Percentiles rank a stretch among this genome's conserved stretches.
Conservation (phyloP, 1,140 invertebrate species). For the Diabrotica undecimpunctata region DNA sequence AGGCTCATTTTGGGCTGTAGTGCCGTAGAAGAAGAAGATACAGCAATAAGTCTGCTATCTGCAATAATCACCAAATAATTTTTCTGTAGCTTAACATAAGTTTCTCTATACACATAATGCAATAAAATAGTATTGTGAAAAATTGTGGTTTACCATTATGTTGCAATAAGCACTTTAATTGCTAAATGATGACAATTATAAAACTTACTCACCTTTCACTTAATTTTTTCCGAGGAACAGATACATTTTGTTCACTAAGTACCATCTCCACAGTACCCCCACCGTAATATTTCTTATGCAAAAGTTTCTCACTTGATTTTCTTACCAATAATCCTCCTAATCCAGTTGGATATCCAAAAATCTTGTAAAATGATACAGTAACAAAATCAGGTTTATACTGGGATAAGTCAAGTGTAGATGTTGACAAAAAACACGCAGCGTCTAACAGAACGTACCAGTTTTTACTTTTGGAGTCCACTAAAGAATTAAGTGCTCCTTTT, state of each 20-base stretch:
- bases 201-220: slow-evolving; percentile 63
- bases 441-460: slow-evolving; percentile 84
- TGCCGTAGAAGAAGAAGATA: too few relatives aligned
- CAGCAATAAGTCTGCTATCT: too few relatives aligned
- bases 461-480: slow-evolving; percentile 45
- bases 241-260: slow-evolving; percentile 64
- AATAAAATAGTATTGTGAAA: too few relatives aligned
- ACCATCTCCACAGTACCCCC: slow-evolving; percentile 87
- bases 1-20: too few relatives aligned
- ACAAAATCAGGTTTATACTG: slow-evolving; percentile 81
- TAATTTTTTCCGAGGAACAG: slow-evolving; percentile 63
- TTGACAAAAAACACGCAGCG: slow-evolving; percentile 79
- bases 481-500: slow-evolving; percentile 55
- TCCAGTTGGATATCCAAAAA: slow-evolving; percentile 97
- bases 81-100: too few relatives aligned
- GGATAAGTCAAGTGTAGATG: slow-evolving; percentile 73
- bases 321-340: slow-evolving; percentile 81
- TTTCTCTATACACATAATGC: too few relatives aligned
- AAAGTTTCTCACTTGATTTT: slow-evolving; percentile 59
- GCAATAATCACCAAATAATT: too few relatives aligned
- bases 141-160: too few relatives aligned
- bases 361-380: slow-evolving; percentile 93
- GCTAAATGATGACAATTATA: neutral
- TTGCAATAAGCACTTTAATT: too few relatives aligned
- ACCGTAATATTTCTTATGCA: slow-evolving; percentile 82